These are phyloP conservation scores for Oryzias sinensis DNA, from an alignment of 2,797 vertebrate genomes.

Conservation along the genomic window DNA sequence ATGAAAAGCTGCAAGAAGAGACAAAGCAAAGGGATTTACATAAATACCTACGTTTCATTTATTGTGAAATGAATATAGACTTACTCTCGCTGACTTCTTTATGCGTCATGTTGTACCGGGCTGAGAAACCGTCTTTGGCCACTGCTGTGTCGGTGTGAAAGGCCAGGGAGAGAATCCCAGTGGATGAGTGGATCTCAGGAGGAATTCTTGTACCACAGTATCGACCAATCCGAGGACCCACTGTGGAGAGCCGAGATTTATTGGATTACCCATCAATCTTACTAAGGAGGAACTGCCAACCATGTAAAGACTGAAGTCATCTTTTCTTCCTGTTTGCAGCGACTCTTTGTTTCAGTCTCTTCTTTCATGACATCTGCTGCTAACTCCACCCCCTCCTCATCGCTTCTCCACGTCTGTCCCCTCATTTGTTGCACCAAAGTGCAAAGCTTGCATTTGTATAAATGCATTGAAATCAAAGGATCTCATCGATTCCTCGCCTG, in stretches of 20 bases:
- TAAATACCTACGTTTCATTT: too few relatives aligned
- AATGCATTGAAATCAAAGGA: too few relatives aligned
- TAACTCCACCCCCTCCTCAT: slow-evolving; percentile 33
- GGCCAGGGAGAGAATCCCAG: slow-evolving; percentile 91
- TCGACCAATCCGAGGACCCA: slow-evolving; percentile 94
- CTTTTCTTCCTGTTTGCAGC: slow-evolving; percentile 6
- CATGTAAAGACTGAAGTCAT: neutral
- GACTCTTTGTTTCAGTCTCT: slow-evolving; percentile 17
- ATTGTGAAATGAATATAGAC: slow-evolving; percentile 38
- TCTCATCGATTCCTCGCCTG: neutral
- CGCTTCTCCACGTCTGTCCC: slow-evolving; percentile 29
- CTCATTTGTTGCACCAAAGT: slow-evolving; percentile 12
- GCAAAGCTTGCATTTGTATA: too few relatives aligned
- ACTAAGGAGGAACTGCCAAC: neutral
- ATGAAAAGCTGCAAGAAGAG: slow-evolving; percentile 82
- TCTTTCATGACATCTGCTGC: slow-evolving; percentile 23
- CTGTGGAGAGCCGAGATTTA: slow-evolving; percentile 63
- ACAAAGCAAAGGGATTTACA: neutral
- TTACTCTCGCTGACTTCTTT: slow-evolving; percentile 90
- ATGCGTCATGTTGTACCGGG: slow-evolving; percentile 88
- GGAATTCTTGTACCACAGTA: slow-evolving; percentile 94
- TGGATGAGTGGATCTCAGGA: slow-evolving; percentile 91
- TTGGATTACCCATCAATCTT: slow-evolving; percentile 6
- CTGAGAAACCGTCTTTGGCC: slow-evolving; percentile 94
- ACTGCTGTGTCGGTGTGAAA: slow-evolving; percentile 99